phyloP scores from a whole-genome alignment of 2,113 vertebrate species.

The Ursus arctos region DNA sequence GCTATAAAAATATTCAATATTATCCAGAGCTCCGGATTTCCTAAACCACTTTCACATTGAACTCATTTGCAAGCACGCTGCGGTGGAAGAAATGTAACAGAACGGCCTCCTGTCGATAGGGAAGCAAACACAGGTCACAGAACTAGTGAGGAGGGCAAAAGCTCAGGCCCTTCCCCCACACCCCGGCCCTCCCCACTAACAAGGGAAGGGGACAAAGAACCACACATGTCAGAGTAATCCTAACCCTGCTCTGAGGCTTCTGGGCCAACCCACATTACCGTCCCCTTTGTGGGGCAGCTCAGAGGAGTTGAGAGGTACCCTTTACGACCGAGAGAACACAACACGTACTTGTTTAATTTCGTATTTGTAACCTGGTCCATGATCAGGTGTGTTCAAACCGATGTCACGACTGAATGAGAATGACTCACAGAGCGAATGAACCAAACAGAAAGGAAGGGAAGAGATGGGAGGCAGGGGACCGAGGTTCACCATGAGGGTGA shows the following conservation, averaged over 20 bases:
- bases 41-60: not conserved
- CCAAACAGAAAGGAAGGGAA: not conserved
- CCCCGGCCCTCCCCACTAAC: not conserved
- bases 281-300: not conserved
- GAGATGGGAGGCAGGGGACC: not conserved
- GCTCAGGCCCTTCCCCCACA: not conserved
- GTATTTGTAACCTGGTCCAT: not conserved
- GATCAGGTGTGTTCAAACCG: not conserved
- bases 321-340: not conserved
- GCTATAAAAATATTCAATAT: not conserved
- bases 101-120: not conserved
- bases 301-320: not conserved
- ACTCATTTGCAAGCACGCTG: accelerated
- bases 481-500: accelerated
- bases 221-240: not conserved
- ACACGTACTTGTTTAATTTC: accelerated
- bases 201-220: not conserved
- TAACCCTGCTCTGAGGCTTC: not conserved
- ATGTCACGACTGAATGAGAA: not conserved
- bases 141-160: not conserved
- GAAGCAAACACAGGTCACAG: not conserved
- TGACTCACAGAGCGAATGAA: not conserved
- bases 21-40: not conserved
- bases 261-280: not conserved
- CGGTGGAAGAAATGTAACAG: not conserved